phyloP scores from a whole-genome alignment of 2,888 invertebrate genomes.

The Meliscaeva auricollis region DNA sequence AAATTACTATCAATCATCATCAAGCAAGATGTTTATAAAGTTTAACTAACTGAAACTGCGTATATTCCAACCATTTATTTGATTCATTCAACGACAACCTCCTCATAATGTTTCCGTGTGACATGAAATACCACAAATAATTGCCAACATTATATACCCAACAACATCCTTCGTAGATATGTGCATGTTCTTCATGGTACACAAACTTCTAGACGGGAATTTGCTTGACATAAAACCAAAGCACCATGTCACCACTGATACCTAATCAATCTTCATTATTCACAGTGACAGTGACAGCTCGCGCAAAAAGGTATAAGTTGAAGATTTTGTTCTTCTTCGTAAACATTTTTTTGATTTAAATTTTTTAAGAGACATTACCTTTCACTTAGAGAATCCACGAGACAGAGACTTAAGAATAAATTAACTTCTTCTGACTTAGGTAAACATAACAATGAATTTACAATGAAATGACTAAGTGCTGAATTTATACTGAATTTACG shows the following conservation, averaged over 20 bases:
- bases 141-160: neutral
- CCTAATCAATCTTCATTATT: constrained; percentile 28
- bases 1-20: neutral
- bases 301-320: neutral
- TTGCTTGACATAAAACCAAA: constrained; percentile 14
- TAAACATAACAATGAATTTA: neutral
- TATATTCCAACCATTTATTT: neutral
- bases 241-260: constrained; percentile 1
- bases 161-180: neutral
- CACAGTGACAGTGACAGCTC: neutral
- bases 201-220: neutral
- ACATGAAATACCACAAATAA: neutral
- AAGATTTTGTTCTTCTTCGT: neutral
- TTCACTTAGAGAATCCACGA: neutral
- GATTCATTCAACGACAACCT: neutral
- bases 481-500: no score
- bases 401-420: neutral
- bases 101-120: neutral
- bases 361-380: neutral
- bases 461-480: no score
- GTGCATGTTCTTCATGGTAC: neutral
- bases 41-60: neutral
- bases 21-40: neutral
- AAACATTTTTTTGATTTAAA: neutral
- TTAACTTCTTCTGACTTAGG: neutral